phyloP scores from a whole-genome alignment of 2,888 invertebrate species.

The Saturnia pavonia region DNA sequence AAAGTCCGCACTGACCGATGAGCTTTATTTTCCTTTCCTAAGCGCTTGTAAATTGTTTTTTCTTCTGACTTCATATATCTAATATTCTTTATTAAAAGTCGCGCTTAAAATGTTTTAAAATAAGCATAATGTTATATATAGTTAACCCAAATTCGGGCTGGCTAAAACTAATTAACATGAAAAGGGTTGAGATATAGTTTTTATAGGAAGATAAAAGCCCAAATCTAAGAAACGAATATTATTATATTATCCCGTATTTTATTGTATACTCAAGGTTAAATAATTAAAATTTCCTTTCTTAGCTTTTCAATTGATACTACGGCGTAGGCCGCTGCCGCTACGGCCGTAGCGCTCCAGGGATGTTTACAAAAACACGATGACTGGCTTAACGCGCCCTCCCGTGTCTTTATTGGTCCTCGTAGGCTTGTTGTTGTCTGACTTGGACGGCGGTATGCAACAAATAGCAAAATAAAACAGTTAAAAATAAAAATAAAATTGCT shows the following conservation, averaged over 20 bases:
- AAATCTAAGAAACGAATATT: background rate
- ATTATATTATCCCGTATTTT: background rate
- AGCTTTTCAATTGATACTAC: slow-evolving; percentile 28
- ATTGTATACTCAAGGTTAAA: slow-evolving; percentile 21
- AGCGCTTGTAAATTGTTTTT: background rate
- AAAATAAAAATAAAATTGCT: background rate
- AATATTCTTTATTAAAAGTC: background rate
- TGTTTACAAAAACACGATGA: slow-evolving; percentile 79
- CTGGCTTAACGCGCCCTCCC: slow-evolving; percentile 67
- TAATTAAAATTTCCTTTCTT: slow-evolving; percentile 27
- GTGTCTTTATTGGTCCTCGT: slow-evolving; percentile 67
- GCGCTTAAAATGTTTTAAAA: background rate
- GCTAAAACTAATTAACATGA: background rate
- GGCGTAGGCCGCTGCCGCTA: slow-evolving; percentile 39
- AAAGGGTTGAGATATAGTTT: no score
- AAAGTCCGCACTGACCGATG: slow-evolving; percentile 39
- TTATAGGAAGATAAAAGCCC: background rate
- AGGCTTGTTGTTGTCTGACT: slow-evolving; percentile 63
- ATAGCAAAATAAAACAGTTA: slow-evolving; percentile 20
- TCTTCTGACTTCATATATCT: background rate
- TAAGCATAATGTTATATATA: background rate
- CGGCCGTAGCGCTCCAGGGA: slow-evolving; percentile 49
- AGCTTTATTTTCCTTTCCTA: slow-evolving; percentile 34
- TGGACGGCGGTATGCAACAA: slow-evolving; percentile 41
- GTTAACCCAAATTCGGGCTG: background rate